Conservation (phyloP, 2,113 vertebrate genomes). For the Addax nasomaculatus region DNA sequence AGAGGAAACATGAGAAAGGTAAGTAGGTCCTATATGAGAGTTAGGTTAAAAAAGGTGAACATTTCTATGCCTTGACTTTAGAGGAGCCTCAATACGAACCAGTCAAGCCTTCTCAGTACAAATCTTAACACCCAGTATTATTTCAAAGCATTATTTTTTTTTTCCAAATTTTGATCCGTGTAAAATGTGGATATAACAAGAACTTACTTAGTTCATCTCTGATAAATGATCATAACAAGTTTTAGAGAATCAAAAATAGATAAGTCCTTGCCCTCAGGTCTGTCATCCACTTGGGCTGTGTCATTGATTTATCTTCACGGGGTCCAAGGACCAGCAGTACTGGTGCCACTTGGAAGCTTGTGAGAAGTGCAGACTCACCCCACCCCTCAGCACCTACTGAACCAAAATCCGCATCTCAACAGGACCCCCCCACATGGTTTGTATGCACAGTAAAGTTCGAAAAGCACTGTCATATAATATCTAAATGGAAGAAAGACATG, state of each 20-base stretch:
- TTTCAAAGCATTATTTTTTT: neutral
- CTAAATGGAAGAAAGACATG: neutral
- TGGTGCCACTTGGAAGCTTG: accelerated
- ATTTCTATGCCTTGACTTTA: neutral
- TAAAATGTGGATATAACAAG: neutral
- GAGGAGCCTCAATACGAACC: neutral
- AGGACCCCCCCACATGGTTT: neutral
- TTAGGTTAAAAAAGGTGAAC: neutral
- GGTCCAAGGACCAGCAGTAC: neutral
- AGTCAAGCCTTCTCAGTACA: neutral
- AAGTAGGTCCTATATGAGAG: neutral
- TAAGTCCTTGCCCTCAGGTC: accelerated
- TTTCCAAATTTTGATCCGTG: neutral
- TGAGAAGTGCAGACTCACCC: neutral
- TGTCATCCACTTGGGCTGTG: neutral
- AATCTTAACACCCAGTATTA: neutral
- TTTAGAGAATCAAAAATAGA: neutral
- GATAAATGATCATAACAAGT: neutral
- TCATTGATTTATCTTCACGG: neutral
- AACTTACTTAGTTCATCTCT: neutral
- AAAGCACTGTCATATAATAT: accelerated
- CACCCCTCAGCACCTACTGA: neutral
- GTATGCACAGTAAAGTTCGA: accelerated
- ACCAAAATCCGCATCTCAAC: accelerated
- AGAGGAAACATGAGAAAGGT: slow-evolving; percentile 74